A percentile compares a stretch with the other conserved stretches of the same genome.
phyloP scores from a whole-genome alignment of 2,888 invertebrate genomes.

The Scaeva pyrastri region DNA sequence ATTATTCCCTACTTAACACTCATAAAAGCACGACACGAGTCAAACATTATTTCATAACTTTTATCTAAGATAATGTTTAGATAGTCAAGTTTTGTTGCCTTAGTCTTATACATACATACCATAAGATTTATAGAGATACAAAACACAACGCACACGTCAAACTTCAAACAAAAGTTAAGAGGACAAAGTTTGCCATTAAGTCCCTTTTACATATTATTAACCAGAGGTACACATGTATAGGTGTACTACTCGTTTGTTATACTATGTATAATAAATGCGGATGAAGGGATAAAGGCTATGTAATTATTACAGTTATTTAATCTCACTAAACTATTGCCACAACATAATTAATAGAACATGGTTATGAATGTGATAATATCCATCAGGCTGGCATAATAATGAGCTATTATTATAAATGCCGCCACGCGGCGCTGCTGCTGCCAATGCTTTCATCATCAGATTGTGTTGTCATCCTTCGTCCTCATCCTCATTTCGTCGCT shows the following conservation, averaged over 20 bases:
- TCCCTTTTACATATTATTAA: conserved; percentile 8
- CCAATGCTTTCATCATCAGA: not conserved
- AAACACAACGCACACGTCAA: conserved; percentile 29
- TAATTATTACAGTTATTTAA: conserved; percentile 72
- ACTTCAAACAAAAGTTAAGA: conserved; percentile 5
- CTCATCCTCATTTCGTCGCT: no score
- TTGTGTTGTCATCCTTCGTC: no score
- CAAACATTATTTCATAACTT: conserved; percentile 54
- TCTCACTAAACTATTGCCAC: conserved; percentile 70
- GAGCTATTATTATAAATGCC: conserved; percentile 52
- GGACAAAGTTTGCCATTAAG: conserved; percentile 51
- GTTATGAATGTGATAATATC: conserved; percentile 66
- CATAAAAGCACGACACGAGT: not conserved
- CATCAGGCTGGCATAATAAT: conserved; percentile 68
- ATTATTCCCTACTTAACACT: not conserved
- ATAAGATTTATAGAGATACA: no score
- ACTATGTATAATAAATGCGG: not conserved
- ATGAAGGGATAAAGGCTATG: conserved; percentile 52
- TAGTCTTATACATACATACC: not conserved
- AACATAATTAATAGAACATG: conserved; percentile 71
- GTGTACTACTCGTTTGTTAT: not conserved
- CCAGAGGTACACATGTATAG: not conserved
- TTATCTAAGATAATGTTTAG: conserved; percentile 16
- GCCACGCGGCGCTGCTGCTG: conserved; percentile 7
- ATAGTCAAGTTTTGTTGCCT: conserved; percentile 40